Evolutionary conservation across 2,888 invertebrate genomes (phyloP).

Genomic region (Ichneumoninae sp.): DNA sequence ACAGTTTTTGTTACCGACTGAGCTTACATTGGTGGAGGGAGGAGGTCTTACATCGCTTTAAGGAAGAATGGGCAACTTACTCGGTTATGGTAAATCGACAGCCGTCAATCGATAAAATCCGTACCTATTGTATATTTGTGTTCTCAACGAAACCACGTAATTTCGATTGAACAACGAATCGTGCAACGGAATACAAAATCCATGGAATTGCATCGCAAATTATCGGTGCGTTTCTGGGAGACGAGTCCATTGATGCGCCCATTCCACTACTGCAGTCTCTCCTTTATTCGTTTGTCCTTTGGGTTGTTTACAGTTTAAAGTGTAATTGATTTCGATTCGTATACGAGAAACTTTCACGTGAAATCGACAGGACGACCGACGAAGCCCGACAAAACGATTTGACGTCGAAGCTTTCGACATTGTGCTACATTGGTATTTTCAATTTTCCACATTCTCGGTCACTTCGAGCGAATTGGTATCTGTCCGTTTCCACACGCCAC

Average conservation of each 20-base stretch:
- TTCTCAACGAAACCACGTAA: background rate
- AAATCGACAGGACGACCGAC: background rate
- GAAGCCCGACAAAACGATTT: constrained; percentile 3
- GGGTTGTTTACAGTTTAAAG: background rate
- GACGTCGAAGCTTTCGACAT: constrained; percentile 48
- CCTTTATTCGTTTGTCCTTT: background rate
- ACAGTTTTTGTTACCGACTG: too few relatives aligned
- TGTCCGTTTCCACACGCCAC: background rate
- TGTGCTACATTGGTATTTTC: constrained; percentile 67
- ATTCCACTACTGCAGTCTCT: background rate
- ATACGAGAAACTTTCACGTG: background rate
- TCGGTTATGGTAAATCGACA: background rate
- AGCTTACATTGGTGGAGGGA: too few relatives aligned
- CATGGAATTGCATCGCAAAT: background rate
- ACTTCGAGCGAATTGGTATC: constrained; percentile 20
- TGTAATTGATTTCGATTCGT: background rate
- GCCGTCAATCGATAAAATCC: background rate
- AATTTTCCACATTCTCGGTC: constrained; percentile 14
- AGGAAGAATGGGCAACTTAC: background rate
- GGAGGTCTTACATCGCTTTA: background rate
- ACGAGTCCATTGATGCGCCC: background rate
- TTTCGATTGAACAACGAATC: background rate
- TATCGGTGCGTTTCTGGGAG: background rate
- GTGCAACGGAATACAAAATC: background rate
- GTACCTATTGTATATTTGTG: background rate